A percentile compares a stretch with the other conserved stretches of the same genome.
Evolutionary conservation across 1,140 invertebrate species (phyloP).

Genomic region (Penaeus indicus): DNA sequence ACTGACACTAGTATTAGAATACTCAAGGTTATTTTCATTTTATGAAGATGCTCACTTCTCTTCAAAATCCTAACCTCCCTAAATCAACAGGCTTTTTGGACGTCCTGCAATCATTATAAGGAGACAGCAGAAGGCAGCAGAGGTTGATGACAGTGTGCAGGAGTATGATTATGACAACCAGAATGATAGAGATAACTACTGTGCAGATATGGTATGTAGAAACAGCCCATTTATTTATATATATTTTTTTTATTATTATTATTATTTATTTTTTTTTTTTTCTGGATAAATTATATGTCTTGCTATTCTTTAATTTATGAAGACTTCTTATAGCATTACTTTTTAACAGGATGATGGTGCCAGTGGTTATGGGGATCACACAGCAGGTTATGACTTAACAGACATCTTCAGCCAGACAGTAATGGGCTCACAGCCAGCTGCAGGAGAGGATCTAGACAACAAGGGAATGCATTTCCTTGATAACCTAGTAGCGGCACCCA

Average conservation of each 20-base stretch:
- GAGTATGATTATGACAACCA: constrained; percentile 73
- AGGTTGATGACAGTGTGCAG: constrained; percentile 70
- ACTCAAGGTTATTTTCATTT: not conserved
- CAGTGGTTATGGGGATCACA: constrained; percentile 53
- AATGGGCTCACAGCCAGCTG: constrained; percentile 31
- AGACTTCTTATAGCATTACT: not conserved
- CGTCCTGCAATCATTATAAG: constrained; percentile 44
- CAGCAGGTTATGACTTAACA: constrained; percentile 57
- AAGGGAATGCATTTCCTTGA: constrained; percentile 70
- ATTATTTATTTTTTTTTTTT: not conserved
- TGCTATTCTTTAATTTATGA: not conserved
- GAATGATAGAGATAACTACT: constrained; percentile 72
- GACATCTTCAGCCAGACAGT: constrained; percentile 67
- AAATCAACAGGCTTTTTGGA: constrained; percentile 40
- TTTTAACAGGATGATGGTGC: constrained; percentile 51
- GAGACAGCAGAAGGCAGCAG: constrained; percentile 66
- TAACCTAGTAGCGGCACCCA: constrained; percentile 76
- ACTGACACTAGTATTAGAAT: too few relatives aligned
- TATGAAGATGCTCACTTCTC: too few relatives aligned
- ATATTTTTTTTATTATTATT: constrained; percentile 28
- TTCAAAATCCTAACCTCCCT: not conserved
- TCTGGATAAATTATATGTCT: not conserved
- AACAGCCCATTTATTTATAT: not conserved
- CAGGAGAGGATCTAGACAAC: constrained; percentile 68
- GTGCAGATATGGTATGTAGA: constrained; percentile 68